A percentile compares a stretch with the other conserved stretches of the same genome.
Evolutionary conservation across 1,140 invertebrate species (phyloP).

Genomic region (Apis florea): DNA sequence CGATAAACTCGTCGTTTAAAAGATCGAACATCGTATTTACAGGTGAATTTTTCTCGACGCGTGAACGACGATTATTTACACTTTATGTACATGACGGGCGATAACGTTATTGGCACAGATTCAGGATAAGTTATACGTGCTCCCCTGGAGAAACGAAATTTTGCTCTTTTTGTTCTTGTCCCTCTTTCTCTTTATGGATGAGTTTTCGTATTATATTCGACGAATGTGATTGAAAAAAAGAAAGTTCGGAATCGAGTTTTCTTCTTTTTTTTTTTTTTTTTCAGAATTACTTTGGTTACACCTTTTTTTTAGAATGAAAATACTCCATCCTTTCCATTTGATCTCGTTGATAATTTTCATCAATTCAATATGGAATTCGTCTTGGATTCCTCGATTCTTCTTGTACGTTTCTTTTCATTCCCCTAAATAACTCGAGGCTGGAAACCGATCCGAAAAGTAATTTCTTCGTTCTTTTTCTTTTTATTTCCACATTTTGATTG

Average conservation of each 20-base stretch:
- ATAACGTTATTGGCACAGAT: slow-evolving; percentile 48
- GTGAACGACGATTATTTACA: slow-evolving; percentile 47
- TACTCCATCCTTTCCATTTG: too few species aligned
- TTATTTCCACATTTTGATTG: too few species aligned
- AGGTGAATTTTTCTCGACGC: slow-evolving; percentile 5
- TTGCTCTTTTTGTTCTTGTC: background rate
- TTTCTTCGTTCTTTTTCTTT: too few species aligned
- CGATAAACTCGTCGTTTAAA: background rate
- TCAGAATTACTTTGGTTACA: slow-evolving; percentile 8
- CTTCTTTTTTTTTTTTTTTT: too few species aligned
- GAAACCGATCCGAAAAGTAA: too few species aligned
- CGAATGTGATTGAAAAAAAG: too few species aligned
- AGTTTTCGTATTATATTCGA: background rate
- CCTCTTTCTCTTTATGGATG: background rate
- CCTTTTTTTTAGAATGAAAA: background rate
- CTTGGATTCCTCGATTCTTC: too few species aligned
- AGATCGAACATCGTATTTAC: slow-evolving; percentile 46
- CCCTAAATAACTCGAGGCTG: too few species aligned
- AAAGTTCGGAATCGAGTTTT: background rate
- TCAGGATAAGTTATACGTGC: background rate
- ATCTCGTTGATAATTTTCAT: too few species aligned
- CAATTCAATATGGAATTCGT: too few species aligned
- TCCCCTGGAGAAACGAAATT: background rate
- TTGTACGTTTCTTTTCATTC: too few species aligned
- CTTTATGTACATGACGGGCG: slow-evolving; percentile 53